Evolutionary conservation across 2,888 invertebrate species (phyloP), one percentile per base, ranked within the genome.

Genomic region (Platycheirus rosarum): DNA sequence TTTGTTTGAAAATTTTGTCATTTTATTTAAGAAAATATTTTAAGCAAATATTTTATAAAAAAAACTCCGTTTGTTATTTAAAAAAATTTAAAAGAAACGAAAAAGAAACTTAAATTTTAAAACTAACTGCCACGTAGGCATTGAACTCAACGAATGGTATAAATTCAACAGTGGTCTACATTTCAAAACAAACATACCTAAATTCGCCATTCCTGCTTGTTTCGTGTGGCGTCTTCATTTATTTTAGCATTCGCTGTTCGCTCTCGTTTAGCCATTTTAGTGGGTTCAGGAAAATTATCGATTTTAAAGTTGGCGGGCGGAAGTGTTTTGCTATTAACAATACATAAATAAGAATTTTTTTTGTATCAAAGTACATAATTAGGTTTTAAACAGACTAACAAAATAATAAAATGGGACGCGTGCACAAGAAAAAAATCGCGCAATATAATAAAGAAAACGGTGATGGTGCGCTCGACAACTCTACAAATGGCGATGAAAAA

Each of bases 401-500:
- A 23, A 4, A 23, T 23, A 23, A 23, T 6, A 23, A 23, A n/a
- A 73, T 89, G 89, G 89, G 87, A 11, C 87, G 89, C 73, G 84
- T 88, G 26, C 88, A 89, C 48, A 89, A 89, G 79, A 89, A 87
- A 62, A 89, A 89, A 85, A 84, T 87, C 37, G 86, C 87, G 16
- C 88, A 88, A 70, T 86, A 86, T 23, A 69, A 63, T 51, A 69
- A 42, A 35, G 84, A 88, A 85, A 88, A 86, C 80, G 86, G 86
- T 11, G 86, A 86, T 53, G 86, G 86, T 9, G 60, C 44, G 4
- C 62, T 69, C 18, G 84, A 76, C 48, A 82, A 75, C 62, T 85
- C 70, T 0, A 75, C 84, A 68, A 84, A 77, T 63, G 82, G 77
- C 49, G 80, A 78, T 62, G 71, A 76, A 77, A 82, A 78, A 60